Evolutionary conservation across 2,888 invertebrate species (phyloP).

Genomic region (Caenorhabditis sp.): DNA sequence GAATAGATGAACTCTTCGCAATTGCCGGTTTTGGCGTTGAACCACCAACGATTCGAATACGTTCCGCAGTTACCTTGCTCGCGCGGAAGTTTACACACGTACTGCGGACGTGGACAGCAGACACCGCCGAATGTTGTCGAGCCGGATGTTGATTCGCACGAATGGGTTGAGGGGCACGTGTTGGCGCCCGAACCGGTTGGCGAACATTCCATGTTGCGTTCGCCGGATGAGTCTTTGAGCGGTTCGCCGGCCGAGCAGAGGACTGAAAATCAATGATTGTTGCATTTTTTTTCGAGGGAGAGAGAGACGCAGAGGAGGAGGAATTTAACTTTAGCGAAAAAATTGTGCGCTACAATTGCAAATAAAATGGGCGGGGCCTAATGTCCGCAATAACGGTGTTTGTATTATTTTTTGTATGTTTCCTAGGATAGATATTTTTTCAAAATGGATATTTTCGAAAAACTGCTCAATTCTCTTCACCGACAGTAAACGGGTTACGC

Average conservation of each 20-base stretch:
- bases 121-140: conserved; percentile 64
- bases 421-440: too few relatives aligned
- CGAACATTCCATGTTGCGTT: conserved; percentile 69
- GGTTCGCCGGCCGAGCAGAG: conserved; percentile 70
- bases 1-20: conserved; percentile 71
- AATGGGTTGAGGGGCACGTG: conserved; percentile 68
- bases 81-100: conserved; percentile 68
- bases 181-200: conserved; percentile 68
- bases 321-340: too few relatives aligned
- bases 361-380: too few relatives aligned
- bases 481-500: too few relatives aligned
- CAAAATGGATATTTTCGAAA: too few relatives aligned
- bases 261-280: conserved; percentile 49
- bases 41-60: conserved; percentile 70
- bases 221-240: conserved; percentile 70
- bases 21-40: conserved; percentile 70
- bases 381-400: too few relatives aligned
- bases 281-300: too few relatives aligned
- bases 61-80: conserved; percentile 70
- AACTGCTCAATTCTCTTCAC: too few relatives aligned
- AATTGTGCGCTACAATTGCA: too few relatives aligned
- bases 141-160: conserved; percentile 67
- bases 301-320: too few relatives aligned
- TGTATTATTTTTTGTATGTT: too few relatives aligned
- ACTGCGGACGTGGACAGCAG: conserved; percentile 70